Percentiles rank a stretch among this genome's conserved stretches.
phyloP scores from a whole-genome alignment of 1,140 invertebrate genomes.

The Drosophila teissieri region DNA sequence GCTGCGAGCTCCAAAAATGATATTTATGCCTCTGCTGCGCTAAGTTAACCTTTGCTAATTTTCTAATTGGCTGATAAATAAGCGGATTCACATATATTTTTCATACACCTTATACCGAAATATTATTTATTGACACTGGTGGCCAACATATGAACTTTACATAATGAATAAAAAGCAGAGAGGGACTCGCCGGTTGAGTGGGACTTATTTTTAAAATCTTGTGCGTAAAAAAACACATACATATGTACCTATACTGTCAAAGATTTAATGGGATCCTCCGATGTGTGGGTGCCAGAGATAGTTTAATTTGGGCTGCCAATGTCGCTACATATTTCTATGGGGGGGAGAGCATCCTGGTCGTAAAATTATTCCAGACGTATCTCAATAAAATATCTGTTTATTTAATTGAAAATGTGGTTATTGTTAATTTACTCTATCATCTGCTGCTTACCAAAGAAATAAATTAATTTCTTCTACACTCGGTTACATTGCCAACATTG shows the following conservation, averaged over 20 bases:
- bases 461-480: constrained; percentile 66
- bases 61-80: constrained; percentile 76
- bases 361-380: constrained; percentile 10
- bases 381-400: constrained; percentile 53
- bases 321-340: constrained; percentile 63
- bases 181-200: constrained; percentile 9
- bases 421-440: constrained; percentile 67
- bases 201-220: constrained; percentile 40
- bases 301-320: constrained; percentile 55
- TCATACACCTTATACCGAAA: constrained; percentile 48
- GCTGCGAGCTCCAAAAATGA: constrained; percentile 28
- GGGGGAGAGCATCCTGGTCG: constrained; percentile 9
- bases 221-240: constrained; percentile 11
- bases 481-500: constrained; percentile 28
- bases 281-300: constrained; percentile 48
- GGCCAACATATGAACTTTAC: constrained; percentile 48
- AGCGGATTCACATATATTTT: constrained; percentile 48
- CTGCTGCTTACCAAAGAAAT: constrained; percentile 69
- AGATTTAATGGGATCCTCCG: constrained; percentile 46
- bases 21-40: constrained; percentile 31
- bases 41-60: constrained; percentile 68
- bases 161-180: constrained; percentile 42
- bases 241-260: constrained; percentile 5
- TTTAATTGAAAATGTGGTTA: constrained; percentile 77
- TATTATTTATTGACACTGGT: constrained; percentile 64